These are phyloP conservation scores for Poecilus cupreus DNA, from an alignment of 2,888 invertebrate species.

Conservation along the genomic window DNA sequence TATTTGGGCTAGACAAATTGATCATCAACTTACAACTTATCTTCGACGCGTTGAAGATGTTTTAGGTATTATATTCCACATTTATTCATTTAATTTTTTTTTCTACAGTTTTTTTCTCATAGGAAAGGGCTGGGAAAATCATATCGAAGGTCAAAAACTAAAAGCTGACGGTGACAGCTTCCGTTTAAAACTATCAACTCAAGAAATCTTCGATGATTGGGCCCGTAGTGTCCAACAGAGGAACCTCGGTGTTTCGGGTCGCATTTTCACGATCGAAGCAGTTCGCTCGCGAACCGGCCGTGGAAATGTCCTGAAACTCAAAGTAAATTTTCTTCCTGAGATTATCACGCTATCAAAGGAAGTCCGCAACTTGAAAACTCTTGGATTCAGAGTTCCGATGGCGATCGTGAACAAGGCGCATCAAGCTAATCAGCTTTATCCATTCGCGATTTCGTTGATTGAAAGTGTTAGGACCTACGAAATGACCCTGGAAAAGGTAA, in stretches of 20 bases:
- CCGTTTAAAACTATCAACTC: constrained; percentile 95
- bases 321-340: constrained; percentile 97
- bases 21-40: constrained; percentile 96
- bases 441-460: constrained; percentile 98
- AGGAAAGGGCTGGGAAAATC: constrained; percentile 99
- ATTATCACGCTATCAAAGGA: constrained; percentile 99
- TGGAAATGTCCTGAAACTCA: constrained; percentile 89
- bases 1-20: constrained; percentile 99
- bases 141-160: constrained; percentile 97
- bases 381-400: constrained; percentile 97
- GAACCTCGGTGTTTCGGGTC: constrained; percentile 94
- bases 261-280: constrained; percentile 95
- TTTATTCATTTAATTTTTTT: not conserved
- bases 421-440: constrained; percentile 98
- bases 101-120: constrained; percentile 25
- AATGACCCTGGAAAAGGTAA: constrained; percentile 96
- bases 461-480: constrained; percentile 98
- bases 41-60: constrained; percentile 98
- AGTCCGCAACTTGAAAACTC: constrained; percentile 95
- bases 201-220: constrained; percentile 99
- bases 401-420: constrained; percentile 99
- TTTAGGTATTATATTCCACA: constrained; percentile 80
- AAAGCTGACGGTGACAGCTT: constrained; percentile 99
- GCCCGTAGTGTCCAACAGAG: constrained; percentile 94
- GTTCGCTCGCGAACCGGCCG: constrained; percentile 86